Conservation (phyloP, 1,140 invertebrate genomes). For the Hycleus phaleratus region DNA sequence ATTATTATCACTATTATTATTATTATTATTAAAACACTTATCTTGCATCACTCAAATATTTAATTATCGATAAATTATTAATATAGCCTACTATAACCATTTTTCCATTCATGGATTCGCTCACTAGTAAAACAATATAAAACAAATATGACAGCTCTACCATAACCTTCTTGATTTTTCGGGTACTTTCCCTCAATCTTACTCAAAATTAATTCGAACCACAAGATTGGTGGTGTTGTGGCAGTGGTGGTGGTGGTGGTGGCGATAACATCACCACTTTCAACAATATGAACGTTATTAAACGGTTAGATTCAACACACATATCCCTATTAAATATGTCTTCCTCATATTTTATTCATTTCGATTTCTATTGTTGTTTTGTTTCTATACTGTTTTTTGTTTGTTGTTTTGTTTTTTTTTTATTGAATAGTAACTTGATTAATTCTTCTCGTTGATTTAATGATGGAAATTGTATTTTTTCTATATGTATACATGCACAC, state of each 20-base stretch:
- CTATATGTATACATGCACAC: no score
- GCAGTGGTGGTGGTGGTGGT: no score
- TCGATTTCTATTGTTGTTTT: constrained; percentile 1
- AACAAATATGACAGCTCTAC: constrained; percentile 8
- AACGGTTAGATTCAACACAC: constrained; percentile 17
- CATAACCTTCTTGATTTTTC: no score
- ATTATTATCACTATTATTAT: background rate
- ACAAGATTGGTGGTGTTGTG: background rate
- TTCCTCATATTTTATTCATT: constrained; percentile 25
- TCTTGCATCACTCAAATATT: no score
- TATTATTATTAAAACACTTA: background rate
- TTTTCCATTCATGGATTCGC: no score
- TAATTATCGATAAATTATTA: no score
- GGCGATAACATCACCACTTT: background rate
- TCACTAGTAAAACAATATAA: constrained; percentile 19
- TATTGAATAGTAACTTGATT: no score
- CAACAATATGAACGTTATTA: constrained; percentile 13
- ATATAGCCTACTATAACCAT: no score
- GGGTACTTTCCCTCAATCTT: no score
- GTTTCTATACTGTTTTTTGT: constrained; percentile 1
- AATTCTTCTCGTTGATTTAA: no score
- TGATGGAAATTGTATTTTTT: no score
- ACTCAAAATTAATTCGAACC: background rate
- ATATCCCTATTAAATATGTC: constrained; percentile 19
- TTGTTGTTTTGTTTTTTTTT: no score